These are phyloP conservation scores for Acrocephalus scirpaceus DNA, from an alignment of 2,797 vertebrate species.

Conservation along the genomic window DNA sequence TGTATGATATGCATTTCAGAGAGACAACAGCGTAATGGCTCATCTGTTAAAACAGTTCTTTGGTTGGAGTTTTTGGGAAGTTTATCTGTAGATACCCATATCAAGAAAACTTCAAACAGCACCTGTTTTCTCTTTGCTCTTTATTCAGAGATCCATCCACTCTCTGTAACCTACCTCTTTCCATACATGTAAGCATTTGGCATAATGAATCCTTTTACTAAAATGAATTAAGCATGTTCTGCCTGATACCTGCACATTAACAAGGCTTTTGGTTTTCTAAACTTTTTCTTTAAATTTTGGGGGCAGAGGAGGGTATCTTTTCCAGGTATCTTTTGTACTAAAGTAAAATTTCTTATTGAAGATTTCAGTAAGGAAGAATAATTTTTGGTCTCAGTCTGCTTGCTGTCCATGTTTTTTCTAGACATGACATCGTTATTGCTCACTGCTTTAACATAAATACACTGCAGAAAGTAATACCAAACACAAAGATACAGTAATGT, in stretches of 20 bases:
- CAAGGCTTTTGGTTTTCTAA: background rate
- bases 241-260: background rate
- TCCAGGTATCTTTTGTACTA: background rate
- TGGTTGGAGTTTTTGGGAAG: background rate
- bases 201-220: background rate
- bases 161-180: background rate
- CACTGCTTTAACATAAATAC: background rate
- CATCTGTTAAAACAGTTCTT: background rate
- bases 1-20: rapidly evolving
- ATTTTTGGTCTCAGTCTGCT: background rate
- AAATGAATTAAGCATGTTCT: background rate
- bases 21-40: background rate
- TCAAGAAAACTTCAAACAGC: background rate
- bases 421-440: background rate
- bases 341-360: background rate
- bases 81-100: background rate
- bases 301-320: background rate
- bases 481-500: background rate
- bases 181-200: background rate
- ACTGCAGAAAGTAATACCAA: background rate
- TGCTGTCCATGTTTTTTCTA: background rate
- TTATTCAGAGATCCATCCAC: background rate
- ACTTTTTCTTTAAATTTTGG: background rate
- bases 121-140: background rate
- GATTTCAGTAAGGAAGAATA: background rate